Evolutionary conservation across 2,888 invertebrate genomes (phyloP), one percentile per base, ranked within the genome.

Genomic region (Phaonia tiefii): DNA sequence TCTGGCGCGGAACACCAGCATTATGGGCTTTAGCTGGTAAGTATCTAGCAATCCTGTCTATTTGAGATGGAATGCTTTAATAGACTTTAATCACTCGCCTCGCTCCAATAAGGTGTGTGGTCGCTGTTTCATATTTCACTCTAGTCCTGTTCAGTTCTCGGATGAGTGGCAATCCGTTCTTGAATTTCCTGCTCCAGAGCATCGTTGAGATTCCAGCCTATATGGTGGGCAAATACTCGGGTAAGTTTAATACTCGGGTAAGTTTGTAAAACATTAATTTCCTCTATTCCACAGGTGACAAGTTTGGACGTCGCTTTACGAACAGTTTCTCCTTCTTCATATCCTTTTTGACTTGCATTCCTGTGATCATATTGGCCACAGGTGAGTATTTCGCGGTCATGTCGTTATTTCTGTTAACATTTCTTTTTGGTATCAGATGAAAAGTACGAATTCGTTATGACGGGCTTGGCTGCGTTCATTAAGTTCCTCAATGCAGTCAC

Each of bases 151-250:
- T 92, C 85, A 92, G 93, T 84, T 92, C 92, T 78, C 91, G 90
- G 49, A 90, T 93, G 86, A 92, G 92, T 73, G 93, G 93, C 42
- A 94, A 94, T 89, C 94, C 94, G 11, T 94, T 93, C 87, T 85
- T 94, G 79, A 94, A 94, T 88, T 94, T 93, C 88, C 92, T 94
- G 72, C 92, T 92, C 86, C 93, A 94, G 89, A 92, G 93, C 72
- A 84, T 93, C 39, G 93, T 93, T 22, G 95, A 95, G 89, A 89
- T 94, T 49, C 94, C 94, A 0, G 93, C 93, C 3, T 93, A 92
- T 86, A 88, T 93, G 60, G 75, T 93, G 58, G 94, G 93, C 39
- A 92, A 92, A 83, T 92, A 91, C 85, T 70, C 88, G 83, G 89
- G 90, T 90, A 85, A 88, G 89, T 87, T 11, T 8, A 92, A 83